Conservation (phyloP, 2,888 invertebrate genomes). For the Synanthedon myopaeformis region DNA sequence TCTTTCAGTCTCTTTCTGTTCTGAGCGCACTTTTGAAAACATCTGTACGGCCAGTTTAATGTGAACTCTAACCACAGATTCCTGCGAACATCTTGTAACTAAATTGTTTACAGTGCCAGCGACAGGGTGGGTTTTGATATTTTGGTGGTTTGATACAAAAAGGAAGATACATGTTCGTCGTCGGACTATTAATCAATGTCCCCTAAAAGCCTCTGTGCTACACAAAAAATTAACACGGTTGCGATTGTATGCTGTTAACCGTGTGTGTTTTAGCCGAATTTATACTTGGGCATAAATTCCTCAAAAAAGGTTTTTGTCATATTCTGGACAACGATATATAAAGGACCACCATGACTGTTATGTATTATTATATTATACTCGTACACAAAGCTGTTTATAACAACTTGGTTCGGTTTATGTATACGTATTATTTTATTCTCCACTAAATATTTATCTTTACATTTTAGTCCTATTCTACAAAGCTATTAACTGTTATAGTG, state of each 20-base stretch:
- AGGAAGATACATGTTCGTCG: constrained; percentile 40
- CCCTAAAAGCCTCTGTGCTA: constrained; percentile 50
- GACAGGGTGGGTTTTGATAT: constrained; percentile 13
- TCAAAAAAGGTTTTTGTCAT: too few species aligned
- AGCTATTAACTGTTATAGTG: too few species aligned
- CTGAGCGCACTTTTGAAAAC: constrained; percentile 28
- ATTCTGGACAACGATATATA: neutral
- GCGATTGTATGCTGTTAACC: neutral
- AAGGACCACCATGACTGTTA: neutral
- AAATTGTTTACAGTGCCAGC: neutral
- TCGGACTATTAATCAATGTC: constrained; percentile 55
- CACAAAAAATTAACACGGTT: constrained; percentile 33
- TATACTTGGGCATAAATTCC: neutral
- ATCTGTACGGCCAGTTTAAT: constrained; percentile 16
- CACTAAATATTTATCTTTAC: too few species aligned
- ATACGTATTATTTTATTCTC: too few species aligned
- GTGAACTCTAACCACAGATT: constrained; percentile 11
- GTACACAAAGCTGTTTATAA: too few species aligned
- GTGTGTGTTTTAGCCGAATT: neutral
- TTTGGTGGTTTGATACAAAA: constrained; percentile 18
- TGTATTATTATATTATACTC: neutral
- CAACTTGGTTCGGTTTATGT: too few species aligned
- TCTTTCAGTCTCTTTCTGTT: constrained; percentile 15
- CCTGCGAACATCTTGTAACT: neutral
- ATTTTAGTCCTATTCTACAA: too few species aligned